A percentile compares a stretch with the other conserved stretches of the same genome.
Conservation (phyloP, 2,888 invertebrate genomes). For the Cheilosia impressa region DNA sequence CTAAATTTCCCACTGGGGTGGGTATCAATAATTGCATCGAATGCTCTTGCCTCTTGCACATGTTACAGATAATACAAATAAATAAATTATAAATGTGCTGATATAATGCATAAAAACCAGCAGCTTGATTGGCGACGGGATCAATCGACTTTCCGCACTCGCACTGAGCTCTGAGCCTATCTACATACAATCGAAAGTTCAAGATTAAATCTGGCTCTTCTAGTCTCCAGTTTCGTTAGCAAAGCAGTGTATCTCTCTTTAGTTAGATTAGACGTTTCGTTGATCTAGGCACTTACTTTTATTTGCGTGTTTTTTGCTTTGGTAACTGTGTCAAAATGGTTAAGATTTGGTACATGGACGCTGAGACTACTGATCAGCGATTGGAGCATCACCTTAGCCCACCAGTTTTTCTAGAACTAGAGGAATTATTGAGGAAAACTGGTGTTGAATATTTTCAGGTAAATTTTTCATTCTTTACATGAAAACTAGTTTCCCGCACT, state of each 20-base stretch:
- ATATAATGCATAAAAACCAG: too few species aligned
- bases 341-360: slow-evolving; percentile 93
- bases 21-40: too few species aligned
- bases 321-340: slow-evolving; percentile 88
- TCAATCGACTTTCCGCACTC: too few species aligned
- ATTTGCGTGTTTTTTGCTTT: slow-evolving; percentile 10
- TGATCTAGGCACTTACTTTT: neutral
- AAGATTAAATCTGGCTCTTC: neutral
- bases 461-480: slow-evolving; percentile 78
- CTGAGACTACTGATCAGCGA: slow-evolving; percentile 89
- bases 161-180: too few species aligned
- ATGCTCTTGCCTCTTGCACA: too few species aligned
- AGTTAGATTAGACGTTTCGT: neutral
- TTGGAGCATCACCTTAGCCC: slow-evolving; percentile 92
- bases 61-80: too few species aligned
- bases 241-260: too few species aligned
- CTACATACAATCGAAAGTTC: neutral
- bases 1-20: too few species aligned
- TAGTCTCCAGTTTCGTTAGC: too few species aligned
- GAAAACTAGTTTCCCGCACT: neutral
- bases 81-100: too few species aligned
- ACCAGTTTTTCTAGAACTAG: slow-evolving; percentile 88
- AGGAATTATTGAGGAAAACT: slow-evolving; percentile 88
- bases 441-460: slow-evolving; percentile 97
- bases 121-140: too few species aligned